Conservation (phyloP, 2,113 vertebrate species). For the Nerophis lumbriciformis region DNA sequence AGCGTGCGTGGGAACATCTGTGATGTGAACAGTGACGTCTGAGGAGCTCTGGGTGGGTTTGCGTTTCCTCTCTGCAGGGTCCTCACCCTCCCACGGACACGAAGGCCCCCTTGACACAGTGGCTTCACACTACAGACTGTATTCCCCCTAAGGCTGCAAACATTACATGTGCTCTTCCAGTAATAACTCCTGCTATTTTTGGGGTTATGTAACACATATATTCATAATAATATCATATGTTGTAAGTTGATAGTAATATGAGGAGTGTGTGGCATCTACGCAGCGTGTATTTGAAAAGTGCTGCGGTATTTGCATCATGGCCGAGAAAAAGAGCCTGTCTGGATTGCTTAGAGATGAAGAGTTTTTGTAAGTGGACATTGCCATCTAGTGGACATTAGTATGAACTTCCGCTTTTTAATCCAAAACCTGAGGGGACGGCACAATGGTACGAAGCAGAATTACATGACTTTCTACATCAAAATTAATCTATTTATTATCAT, state of each 20-base stretch:
- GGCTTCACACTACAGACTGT: conserved; percentile 42
- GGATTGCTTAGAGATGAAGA: background rate
- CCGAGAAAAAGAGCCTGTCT: background rate
- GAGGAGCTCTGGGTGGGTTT: conserved; percentile 64
- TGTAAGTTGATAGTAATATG: background rate
- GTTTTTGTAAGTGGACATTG: background rate
- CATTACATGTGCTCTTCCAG: too few relatives aligned
- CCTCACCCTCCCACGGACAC: conserved; percentile 39
- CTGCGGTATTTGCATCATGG: conserved; percentile 8
- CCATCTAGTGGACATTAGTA: conserved; percentile 22
- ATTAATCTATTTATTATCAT: too few relatives aligned
- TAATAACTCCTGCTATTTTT: background rate
- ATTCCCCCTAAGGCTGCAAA: conserved; percentile 48
- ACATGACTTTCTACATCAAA: too few relatives aligned
- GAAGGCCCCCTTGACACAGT: conserved; percentile 20
- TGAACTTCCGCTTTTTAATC: background rate
- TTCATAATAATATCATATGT: background rate
- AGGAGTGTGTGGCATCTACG: background rate
- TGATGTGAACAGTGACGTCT: conserved; percentile 65
- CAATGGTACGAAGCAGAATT: too few relatives aligned
- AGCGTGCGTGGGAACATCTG: conserved; percentile 68
- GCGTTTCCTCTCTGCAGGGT: conserved; percentile 55
- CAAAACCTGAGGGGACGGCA: background rate
- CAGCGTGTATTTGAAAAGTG: background rate
- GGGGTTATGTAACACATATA: background rate